Evolutionary conservation across 1,140 invertebrate genomes (phyloP), one percentile per base, ranked within the genome.

Genomic region (Bradynema listronoti): DNA sequence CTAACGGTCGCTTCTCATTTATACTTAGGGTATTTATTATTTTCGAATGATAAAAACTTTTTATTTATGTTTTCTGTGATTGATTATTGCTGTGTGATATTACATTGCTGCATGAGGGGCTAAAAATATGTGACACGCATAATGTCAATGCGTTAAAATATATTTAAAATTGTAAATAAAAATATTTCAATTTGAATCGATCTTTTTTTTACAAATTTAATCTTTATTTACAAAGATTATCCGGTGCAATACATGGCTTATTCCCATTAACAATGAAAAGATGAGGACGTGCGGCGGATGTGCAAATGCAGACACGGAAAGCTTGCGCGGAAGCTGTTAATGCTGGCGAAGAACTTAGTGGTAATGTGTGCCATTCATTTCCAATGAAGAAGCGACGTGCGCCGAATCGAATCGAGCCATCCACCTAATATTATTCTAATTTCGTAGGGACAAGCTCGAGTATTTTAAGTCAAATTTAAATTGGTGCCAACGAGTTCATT

Each of bases 291-390:
- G 24, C 25, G 14, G 33, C 33, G 30, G 70, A 24, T 43, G 42
- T 25, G 46, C 69, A 71, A 58, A 71, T 42, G 43, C 69, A 71
- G 16, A 71, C 39, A 11, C 69, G 68, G 58, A 57, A 71, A 1
- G 72, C 69, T 25, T 71, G 71, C n/a, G 75, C 55, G n/a, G 69
- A 71, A 19, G 69, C 69, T 16, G 64, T 76, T 45, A 71, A 39
- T 33, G 69, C 65, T 1, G 69, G 69, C 9, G 69, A 71, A 19
- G 72, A 41, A 41, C 67, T 72, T 29, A 75, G 36, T 9, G 66
- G 58, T 25, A 71, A 50, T 4, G 66, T 36, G n/a, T 58, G 55
- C 52, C 52, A 58, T 34, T 61, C 36, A 42, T 22, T 61, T 16
- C 72, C 69, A 27, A 71, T 22, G 34, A 29, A 59, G 2, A 71